A percentile compares a stretch with the other conserved stretches of the same genome.
These are phyloP conservation scores for Coelinius sp. DNA, from an alignment of 2,888 invertebrate species.

Conservation along the genomic window DNA sequence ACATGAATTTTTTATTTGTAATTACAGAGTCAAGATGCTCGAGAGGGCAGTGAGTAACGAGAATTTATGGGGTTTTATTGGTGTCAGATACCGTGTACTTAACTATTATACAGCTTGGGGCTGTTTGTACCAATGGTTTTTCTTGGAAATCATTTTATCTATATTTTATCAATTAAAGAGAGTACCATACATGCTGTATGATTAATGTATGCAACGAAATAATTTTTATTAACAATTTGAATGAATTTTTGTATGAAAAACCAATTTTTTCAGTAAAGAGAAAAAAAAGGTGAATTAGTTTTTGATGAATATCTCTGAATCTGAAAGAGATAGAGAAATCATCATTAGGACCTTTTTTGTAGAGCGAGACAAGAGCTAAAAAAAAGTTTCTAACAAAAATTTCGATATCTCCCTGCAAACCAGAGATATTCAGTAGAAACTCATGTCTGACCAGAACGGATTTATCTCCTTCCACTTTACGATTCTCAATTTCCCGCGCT, in stretches of 20 bases:
- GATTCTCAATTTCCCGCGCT: too few species aligned
- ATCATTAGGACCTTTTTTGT: too few species aligned
- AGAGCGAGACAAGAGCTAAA: too few species aligned
- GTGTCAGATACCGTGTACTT: constrained; percentile 18
- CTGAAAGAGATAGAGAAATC: too few species aligned
- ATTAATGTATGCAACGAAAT: background rate
- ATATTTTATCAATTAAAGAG: background rate
- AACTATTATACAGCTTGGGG: constrained; percentile 11
- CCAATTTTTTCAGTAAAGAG: too few species aligned
- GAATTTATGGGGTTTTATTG: constrained; percentile 21
- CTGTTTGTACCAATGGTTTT: background rate
- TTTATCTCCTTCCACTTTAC: too few species aligned
- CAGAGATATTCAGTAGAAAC: too few species aligned
- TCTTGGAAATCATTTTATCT: constrained; percentile 11
- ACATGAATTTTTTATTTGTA: background rate
- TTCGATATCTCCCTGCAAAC: too few species aligned
- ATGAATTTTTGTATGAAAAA: background rate
- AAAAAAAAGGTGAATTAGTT: too few species aligned
- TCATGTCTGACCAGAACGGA: too few species aligned
- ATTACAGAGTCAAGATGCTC: constrained; percentile 19
- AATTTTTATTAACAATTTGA: background rate
- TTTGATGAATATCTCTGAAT: too few species aligned
- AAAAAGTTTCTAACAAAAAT: too few species aligned
- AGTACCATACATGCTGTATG: background rate
- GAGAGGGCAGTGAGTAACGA: background rate